These are phyloP conservation scores for Alouatta palliata DNA, from an alignment of 2,113 vertebrate genomes.

Conservation along the genomic window DNA sequence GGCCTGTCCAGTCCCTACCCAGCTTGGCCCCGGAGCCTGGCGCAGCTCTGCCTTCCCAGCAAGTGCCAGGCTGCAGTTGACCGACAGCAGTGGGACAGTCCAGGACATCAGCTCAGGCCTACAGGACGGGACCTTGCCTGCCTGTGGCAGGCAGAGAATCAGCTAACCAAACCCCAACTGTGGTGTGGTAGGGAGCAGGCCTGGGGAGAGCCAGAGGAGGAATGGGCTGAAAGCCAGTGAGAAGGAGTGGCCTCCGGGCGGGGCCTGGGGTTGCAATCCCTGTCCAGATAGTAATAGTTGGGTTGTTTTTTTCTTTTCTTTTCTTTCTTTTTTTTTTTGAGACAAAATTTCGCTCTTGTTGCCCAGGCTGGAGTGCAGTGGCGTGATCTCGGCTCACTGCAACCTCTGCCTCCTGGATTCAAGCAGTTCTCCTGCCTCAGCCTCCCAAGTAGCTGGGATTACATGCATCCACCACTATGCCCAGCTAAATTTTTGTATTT, in stretches of 20 bases:
- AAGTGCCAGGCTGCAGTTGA: background rate
- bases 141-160: background rate
- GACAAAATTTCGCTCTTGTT: too few species aligned
- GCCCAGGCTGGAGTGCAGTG: background rate
- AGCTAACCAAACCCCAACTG: background rate
- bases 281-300: background rate
- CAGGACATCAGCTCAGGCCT: background rate
- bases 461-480: background rate
- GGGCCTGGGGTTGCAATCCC: background rate
- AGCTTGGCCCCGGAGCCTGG: fast-evolving
- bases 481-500: background rate
- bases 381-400: background rate
- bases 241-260: background rate
- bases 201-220: background rate
- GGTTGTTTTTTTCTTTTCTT: too few species aligned
- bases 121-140: background rate
- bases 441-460: background rate
- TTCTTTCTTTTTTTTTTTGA: background rate
- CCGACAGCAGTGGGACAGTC: fast-evolving
- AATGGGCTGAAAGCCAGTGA: background rate
- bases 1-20: background rate
- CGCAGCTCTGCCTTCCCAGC: background rate
- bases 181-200: background rate
- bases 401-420: background rate
- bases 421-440: background rate